phyloP scores from a whole-genome alignment of 2,113 vertebrate genomes.

The Peromyscus californicus region DNA sequence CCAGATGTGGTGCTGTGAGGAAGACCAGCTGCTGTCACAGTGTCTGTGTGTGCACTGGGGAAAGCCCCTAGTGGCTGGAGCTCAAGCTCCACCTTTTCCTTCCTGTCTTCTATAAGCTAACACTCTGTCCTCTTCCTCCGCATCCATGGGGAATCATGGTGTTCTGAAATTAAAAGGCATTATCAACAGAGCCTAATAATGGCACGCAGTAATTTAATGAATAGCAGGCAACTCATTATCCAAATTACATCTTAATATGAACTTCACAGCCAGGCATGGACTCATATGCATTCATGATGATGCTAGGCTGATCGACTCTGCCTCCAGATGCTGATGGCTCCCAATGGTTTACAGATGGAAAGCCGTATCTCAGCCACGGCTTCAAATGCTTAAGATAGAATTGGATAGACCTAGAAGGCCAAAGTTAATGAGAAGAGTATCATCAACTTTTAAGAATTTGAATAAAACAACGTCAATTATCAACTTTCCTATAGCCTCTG shows the following conservation, averaged over 20 bases:
- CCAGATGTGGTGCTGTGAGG: rapidly evolving
- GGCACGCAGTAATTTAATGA: background rate
- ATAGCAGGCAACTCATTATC: background rate
- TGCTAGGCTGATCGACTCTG: background rate
- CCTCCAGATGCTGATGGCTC: too few relatives aligned
- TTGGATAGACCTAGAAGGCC: background rate
- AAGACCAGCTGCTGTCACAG: rapidly evolving
- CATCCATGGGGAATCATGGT: background rate
- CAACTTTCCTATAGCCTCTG: background rate
- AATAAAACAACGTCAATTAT: background rate
- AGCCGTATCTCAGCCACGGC: background rate
- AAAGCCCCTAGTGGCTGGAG: background rate
- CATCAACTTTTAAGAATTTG: background rate
- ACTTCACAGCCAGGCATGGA: background rate
- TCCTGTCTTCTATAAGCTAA: background rate
- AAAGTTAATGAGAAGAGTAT: background rate
- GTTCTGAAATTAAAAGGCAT: conserved; percentile 8
- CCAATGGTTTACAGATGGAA: background rate
- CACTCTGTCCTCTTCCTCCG: background rate
- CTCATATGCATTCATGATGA: background rate
- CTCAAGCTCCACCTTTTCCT: too few relatives aligned
- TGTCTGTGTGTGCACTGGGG: rapidly evolving
- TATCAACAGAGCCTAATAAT: background rate
- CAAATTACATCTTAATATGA: conserved; percentile 9
- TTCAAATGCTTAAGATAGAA: background rate